Conservation (phyloP, 1,140 invertebrate species). For the Nephotettix cincticeps region DNA sequence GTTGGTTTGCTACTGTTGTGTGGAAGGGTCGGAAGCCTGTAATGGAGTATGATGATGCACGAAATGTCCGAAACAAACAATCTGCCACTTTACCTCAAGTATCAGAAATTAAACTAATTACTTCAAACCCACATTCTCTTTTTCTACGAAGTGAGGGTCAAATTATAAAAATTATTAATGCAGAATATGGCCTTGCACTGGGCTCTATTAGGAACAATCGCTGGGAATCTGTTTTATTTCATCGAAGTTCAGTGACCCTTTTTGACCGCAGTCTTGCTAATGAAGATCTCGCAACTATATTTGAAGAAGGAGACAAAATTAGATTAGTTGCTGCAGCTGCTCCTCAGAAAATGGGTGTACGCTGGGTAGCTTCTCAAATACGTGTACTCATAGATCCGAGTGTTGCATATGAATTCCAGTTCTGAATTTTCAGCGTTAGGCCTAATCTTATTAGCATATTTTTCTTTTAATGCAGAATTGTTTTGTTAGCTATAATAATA, state of each 20-base stretch:
- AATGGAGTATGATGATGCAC: slow-evolving; percentile 13
- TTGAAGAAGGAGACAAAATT: neutral
- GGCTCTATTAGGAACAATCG: neutral
- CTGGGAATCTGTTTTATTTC: slow-evolving; percentile 2
- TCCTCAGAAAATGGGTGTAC: too few relatives aligned
- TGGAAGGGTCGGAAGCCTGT: slow-evolving; percentile 16
- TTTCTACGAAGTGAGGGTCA: neutral
- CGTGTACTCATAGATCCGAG: too few relatives aligned
- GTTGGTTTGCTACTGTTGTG: slow-evolving; percentile 22
- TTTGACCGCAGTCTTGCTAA: slow-evolving; percentile 4
- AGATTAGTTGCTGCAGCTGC: too few relatives aligned
- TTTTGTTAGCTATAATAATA: too few relatives aligned
- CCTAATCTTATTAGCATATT: too few relatives aligned
- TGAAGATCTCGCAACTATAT: slow-evolving; percentile 33
- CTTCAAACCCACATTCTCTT: neutral
- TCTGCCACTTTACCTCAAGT: neutral
- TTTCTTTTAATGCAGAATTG: too few relatives aligned
- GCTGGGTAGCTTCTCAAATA: too few relatives aligned
- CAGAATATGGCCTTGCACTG: neutral
- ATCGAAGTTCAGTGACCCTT: neutral
- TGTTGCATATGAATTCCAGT: too few relatives aligned
- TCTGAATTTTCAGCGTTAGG: too few relatives aligned
- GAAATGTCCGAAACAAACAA: neutral
- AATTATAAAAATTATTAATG: neutral
- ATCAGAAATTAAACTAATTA: neutral